Evolutionary conservation across 1,140 invertebrate species (phyloP).

Genomic region (Pseudomyrmex pallidus): DNA sequence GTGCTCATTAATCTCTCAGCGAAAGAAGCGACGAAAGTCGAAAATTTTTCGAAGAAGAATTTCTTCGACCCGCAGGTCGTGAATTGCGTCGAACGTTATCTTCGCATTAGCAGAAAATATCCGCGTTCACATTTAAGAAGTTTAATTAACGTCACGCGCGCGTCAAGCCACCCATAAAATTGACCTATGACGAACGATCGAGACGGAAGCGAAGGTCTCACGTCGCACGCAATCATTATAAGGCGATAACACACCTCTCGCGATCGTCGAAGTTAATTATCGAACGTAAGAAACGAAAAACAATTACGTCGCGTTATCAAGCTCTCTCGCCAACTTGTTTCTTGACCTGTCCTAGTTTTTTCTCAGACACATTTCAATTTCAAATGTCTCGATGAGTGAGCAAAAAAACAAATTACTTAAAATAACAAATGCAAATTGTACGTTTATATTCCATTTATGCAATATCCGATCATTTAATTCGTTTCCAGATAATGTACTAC

Average conservation of each 20-base stretch:
- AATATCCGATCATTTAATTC: background rate
- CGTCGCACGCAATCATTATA: conserved; percentile 21
- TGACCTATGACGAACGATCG: conserved; percentile 7
- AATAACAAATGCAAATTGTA: background rate
- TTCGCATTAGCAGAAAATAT: conserved; percentile 44
- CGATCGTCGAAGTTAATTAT: conserved; percentile 35
- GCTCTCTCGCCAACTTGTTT: background rate
- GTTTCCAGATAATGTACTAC: background rate
- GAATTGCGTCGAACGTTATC: conserved; percentile 27
- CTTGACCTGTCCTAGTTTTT: background rate
- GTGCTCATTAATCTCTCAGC: conserved; percentile 42
- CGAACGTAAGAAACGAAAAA: background rate
- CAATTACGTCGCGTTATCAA: background rate
- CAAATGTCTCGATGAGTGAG: background rate
- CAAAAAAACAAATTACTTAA: background rate
- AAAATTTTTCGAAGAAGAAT: conserved; percentile 10
- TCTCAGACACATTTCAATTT: background rate
- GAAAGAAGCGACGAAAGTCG: conserved; percentile 21
- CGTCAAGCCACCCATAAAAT: conserved; percentile 5
- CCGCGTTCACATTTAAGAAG: conserved; percentile 28
- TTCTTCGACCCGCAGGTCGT: background rate
- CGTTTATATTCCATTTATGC: too few species aligned
- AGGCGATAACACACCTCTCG: background rate
- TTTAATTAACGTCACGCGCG: conserved; percentile 29
- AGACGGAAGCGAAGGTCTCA: background rate